Conservation (phyloP, 1,140 invertebrate genomes). For the Acyrthosiphon pisum region DNA sequence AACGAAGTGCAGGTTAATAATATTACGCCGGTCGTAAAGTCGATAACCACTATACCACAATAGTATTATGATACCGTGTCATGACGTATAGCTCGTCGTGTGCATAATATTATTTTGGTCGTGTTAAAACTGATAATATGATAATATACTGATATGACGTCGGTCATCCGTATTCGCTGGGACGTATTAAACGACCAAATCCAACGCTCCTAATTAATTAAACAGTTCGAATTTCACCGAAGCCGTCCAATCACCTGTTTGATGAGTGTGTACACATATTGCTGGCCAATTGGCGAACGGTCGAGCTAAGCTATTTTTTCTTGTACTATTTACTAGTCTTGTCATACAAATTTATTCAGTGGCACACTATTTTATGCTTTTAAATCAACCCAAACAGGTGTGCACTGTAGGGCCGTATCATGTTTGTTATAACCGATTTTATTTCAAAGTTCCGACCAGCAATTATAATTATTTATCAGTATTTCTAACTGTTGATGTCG, state of each 20-base stretch:
- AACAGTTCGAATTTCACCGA: background rate
- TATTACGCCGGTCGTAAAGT: background rate
- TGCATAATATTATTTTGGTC: background rate
- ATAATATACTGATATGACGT: background rate
- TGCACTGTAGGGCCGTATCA: too few relatives aligned
- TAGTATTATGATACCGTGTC: background rate
- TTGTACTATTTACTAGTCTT: too few relatives aligned
- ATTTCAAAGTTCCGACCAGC: background rate
- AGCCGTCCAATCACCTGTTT: background rate
- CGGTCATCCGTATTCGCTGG: background rate
- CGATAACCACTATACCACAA: background rate
- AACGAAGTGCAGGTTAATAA: background rate
- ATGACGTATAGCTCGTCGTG: background rate
- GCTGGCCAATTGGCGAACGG: too few relatives aligned
- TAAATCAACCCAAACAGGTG: too few relatives aligned
- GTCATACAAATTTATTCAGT: too few relatives aligned
- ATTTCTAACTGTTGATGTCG: background rate
- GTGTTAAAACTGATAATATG: background rate
- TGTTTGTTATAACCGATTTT: background rate
- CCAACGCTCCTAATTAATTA: background rate
- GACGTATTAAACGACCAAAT: background rate
- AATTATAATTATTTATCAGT: background rate
- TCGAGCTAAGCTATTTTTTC: too few relatives aligned
- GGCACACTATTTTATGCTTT: too few relatives aligned
- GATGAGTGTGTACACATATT: background rate